Evolutionary conservation across 2,113 vertebrate genomes (phyloP), one percentile per base, ranked within the genome.

Genomic region (Pterocles burchelli): DNA sequence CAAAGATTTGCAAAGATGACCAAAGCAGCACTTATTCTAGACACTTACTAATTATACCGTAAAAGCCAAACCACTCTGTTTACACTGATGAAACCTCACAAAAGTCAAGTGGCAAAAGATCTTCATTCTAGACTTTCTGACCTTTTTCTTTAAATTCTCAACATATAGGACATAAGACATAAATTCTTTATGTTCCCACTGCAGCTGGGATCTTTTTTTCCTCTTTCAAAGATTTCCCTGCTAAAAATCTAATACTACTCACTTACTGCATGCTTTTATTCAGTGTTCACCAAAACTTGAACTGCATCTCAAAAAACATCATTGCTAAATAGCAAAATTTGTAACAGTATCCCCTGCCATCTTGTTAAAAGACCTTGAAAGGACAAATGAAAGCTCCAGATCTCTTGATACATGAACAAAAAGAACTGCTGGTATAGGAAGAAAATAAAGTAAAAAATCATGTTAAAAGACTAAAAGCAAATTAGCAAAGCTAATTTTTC

Each of bases 1-100:
- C 76, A 57, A 88, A 61, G 31, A 62, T 95, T 78, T 83, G n/a
- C 89, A 62, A 93, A 89, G 25, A 63, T 96, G 91, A 38, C 74
- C 79, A 73, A 91, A 77, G 55, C n/a, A 83, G 68, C 19, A 9
- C 19, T 76, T 43, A 11, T 41, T 88, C 67, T 6, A 38, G 61
- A 25, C 54, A 34, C 49, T 89, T 62, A 38, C 6, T 67, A 85
- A 91, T 89, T 63, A 76, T 6, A 38, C 29, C 71, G 18, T n/a
- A 68, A 67, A 57, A 94, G 28, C 24, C 51, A 65, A 38, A 97
- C 46, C 26, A 59, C 36, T 48, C 67, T 48, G 52, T 24, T 61
- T 67, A 16, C 28, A n/a, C 14, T 20, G 55, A 66, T 31, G 48
- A 59, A 86, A 59, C 20, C 34, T 34, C 54, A 58, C 21, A 26